Evolutionary conservation across 2,888 invertebrate genomes (phyloP), one percentile per base, ranked within the genome.

Genomic region (Drosophila mettleri): DNA sequence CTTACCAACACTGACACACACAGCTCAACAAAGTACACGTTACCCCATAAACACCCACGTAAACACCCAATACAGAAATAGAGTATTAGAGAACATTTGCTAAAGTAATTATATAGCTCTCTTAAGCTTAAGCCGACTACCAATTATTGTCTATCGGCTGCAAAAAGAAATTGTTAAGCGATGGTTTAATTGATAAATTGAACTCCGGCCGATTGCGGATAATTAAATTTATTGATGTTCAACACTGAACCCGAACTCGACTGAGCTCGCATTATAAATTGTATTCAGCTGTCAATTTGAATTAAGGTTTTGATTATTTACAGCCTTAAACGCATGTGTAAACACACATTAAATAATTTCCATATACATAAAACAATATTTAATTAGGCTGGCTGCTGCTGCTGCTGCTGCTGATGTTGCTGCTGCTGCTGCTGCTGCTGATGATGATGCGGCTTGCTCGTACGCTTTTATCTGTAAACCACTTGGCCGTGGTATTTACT

Each of bases 401-500:
- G 24, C 24, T 5, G 24, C 24, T 5, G 24, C 24, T 24, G 3
- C 24, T 24, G 24, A 3, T 5, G 14, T 20, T 14, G 39, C 12
- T 12, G 20, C 20, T 6, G 46, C 46, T 20, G 46, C 10, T 18
- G 46, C n/a, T 7, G 27, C 10, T 16, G 27, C 10, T 16, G 27
- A 1, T 27, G 27, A 3, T 18, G 10, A 5, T 22, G 7, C 22
- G 33, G 39, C 31, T 38, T 27, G 5, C 52, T 8, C 31, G 38
- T 14, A 12, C 27, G 60, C 64, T 54, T 65, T 77, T 62, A 77
- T 74, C 78, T 57, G 78, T 16, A 76, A 78, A 64, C 85, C 87
- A 87, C 73, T 83, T 85, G 77, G 80, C 66, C 80, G 57, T 78
- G 60, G 64, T 83, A 83, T 83, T 83, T 83, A 85, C 79, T 82